A percentile compares a stretch with the other conserved stretches of the same genome.
Evolutionary conservation across 2,797 vertebrate genomes (phyloP).

Genomic region (Gymnopithys bicolor): DNA sequence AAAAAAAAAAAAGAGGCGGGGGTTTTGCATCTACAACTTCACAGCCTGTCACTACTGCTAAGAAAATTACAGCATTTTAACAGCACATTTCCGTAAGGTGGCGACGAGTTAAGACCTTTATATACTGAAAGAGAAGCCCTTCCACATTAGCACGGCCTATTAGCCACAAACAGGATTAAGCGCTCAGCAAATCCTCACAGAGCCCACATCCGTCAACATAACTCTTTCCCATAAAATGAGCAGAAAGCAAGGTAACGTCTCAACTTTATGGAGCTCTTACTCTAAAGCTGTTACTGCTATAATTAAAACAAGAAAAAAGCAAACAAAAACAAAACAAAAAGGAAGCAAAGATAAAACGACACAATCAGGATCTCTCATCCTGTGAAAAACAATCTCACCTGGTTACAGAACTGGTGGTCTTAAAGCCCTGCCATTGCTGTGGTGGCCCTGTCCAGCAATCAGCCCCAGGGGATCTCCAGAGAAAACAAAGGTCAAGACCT

Average conservation of each 20-base stretch:
- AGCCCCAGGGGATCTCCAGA: not conserved
- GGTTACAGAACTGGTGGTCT: not conserved
- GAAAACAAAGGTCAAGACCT: not conserved
- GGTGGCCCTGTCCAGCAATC: not conserved
- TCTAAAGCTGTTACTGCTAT: not conserved
- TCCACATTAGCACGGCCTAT: slow-evolving; percentile 2
- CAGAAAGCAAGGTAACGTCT: slow-evolving; percentile 5
- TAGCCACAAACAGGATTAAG: slow-evolving; percentile 45
- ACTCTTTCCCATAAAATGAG: not conserved
- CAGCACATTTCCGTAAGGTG: not conserved
- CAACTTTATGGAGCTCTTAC: not conserved
- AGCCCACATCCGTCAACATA: not conserved
- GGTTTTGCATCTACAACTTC: not conserved
- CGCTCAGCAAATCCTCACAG: slow-evolving; percentile 17
- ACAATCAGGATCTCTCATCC: not conserved
- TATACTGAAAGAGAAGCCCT: not conserved
- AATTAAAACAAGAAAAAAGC: not conserved
- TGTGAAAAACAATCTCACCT: not conserved
- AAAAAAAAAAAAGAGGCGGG: not conserved
- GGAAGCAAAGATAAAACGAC: not conserved
- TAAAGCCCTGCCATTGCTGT: not conserved
- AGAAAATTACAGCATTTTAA: not conserved
- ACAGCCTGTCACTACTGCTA: not conserved
- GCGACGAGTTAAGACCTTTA: not conserved
- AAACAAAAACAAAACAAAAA: not conserved